A percentile compares a stretch with the other conserved stretches of the same genome.
Evolutionary conservation across 2,888 invertebrate species (phyloP).

Genomic region (Eupsilia transversa): DNA sequence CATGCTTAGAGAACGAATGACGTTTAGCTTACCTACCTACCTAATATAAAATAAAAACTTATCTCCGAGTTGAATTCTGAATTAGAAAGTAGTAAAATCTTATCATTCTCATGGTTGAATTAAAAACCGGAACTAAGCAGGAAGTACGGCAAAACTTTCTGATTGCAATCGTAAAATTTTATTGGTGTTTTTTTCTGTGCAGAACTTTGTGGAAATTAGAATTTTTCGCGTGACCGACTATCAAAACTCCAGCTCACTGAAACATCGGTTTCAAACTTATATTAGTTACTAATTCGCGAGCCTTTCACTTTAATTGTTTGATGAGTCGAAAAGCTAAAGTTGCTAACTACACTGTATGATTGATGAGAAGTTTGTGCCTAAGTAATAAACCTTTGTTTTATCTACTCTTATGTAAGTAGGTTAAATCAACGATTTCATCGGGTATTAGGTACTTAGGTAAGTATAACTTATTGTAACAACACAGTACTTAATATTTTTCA

Average conservation of each 20-base stretch:
- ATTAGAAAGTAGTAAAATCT: background rate
- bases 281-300: constrained; percentile 49
- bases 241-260: constrained; percentile 26
- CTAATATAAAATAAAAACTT: background rate
- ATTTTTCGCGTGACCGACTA: constrained; percentile 55
- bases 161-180: constrained; percentile 47
- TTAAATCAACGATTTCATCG: background rate
- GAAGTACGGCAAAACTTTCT: constrained; percentile 25
- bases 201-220: constrained; percentile 23
- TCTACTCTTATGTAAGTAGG: background rate
- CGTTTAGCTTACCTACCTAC: no score
- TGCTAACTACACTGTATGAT: background rate
- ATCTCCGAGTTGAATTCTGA: background rate
- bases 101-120: constrained; percentile 10
- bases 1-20: no score
- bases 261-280: constrained; percentile 53
- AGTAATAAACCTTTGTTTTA: background rate
- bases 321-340: constrained; percentile 6
- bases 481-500: background rate
- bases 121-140: constrained; percentile 8
- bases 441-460: background rate
- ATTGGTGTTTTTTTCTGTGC: constrained; percentile 37
- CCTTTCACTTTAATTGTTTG: constrained; percentile 52
- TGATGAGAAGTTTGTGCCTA: background rate
- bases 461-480: background rate